Conservation (phyloP, 2,888 invertebrate genomes). For the Calliopum simillimum region DNA sequence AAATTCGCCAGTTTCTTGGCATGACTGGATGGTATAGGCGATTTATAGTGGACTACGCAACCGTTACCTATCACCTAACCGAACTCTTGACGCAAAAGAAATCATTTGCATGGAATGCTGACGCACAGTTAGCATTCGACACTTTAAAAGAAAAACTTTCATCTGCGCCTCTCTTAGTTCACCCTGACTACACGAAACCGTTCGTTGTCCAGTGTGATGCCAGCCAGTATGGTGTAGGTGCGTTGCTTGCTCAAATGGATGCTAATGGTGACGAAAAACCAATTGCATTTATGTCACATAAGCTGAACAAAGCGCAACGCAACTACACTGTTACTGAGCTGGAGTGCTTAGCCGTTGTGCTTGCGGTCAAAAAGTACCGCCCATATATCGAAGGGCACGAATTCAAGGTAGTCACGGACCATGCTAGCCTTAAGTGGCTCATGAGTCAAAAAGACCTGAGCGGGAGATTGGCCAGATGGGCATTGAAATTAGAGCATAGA, state of each 20-base stretch:
- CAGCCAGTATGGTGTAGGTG: too few species aligned
- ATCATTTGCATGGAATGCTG: not conserved
- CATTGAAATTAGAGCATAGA: constrained; percentile 11
- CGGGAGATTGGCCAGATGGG: too few species aligned
- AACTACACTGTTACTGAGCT: too few species aligned
- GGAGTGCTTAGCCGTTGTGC: too few species aligned
- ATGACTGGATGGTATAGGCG: not conserved
- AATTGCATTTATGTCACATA: too few species aligned
- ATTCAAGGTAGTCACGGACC: not conserved
- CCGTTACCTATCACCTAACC: not conserved
- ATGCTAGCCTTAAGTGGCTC: too few species aligned
- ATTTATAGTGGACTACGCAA: not conserved
- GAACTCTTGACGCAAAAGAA: not conserved
- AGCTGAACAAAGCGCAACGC: too few species aligned
- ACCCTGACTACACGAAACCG: not conserved
- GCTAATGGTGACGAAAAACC: too few species aligned
- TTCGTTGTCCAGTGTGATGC: too few species aligned
- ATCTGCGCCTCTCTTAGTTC: too few species aligned
- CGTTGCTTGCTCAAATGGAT: too few species aligned
- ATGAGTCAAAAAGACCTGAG: too few species aligned
- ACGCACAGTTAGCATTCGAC: not conserved
- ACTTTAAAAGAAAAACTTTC: not conserved
- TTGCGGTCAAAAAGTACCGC: constrained; percentile 8
- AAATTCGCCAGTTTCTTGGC: constrained; percentile 3
- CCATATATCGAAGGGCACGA: constrained; percentile 15